Evolutionary conservation across 2,113 vertebrate species (phyloP), one percentile per base, ranked within the genome.

Genomic region (Corythornis cristatus): DNA sequence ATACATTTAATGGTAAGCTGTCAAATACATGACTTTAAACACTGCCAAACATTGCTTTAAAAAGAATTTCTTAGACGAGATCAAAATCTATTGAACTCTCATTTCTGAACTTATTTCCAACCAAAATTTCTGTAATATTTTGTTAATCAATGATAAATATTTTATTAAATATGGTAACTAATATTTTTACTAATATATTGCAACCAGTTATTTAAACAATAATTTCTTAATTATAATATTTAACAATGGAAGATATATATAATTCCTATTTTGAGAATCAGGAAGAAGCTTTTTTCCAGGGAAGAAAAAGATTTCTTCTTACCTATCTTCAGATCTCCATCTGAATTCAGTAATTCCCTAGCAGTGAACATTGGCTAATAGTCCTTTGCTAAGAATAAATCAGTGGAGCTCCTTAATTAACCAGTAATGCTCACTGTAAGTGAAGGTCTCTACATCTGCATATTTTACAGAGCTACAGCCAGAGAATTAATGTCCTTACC

Each of bases 361-460:
- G 42, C 46, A 78, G 28, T 86, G 40, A 88, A 83, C 37, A 87
- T 43, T 79, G 72, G 56, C 50, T 88, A 84, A 79, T 66, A 51
- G 62, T 64, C 64, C 43, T 79, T 50, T 79, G 62, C 71, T 90
- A 93, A 78, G 73, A 92, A 81, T 61, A 94, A 93, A 90, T 87
- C 95, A 87, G 51, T 83, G 48, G 81, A 80, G 71, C 54, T 64
- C 61, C 66, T 92, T 93, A 95, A 93, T 93, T 94, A 96, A 79
- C 70, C 35, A 50, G 90, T 68, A 90, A 95, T 67, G 45, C 7
- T 25, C 35, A 66, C 23, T 42, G 29, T 78, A 94, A 81, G 20
- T 85, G 85, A 83, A 68, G n/a, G 46, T 18, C 86, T 84, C 82
- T 64, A 50, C 11, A 78, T 80, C 65, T 19, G 9, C 50, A 56